A percentile compares a stretch with the other conserved stretches of the same genome.
These are phyloP conservation scores for Ceramica pisi DNA, from an alignment of 2,888 invertebrate species.

Conservation along the genomic window DNA sequence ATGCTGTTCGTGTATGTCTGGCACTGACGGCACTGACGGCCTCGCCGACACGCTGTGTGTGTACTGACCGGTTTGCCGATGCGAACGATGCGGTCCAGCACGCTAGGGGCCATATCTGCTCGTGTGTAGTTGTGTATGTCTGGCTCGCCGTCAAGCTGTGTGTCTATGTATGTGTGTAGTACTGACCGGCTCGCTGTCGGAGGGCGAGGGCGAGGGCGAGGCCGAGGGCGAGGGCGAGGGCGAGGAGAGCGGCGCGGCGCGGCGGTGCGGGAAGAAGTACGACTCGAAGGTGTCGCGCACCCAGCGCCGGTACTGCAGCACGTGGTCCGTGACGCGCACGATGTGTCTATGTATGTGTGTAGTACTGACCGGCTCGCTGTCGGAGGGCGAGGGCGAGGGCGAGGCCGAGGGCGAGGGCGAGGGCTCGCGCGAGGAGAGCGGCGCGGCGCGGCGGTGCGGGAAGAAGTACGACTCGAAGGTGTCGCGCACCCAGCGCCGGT, in stretches of 20 bases:
- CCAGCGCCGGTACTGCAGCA: constrained; percentile 92
- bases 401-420: constrained; percentile 43
- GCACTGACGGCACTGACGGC: too few relatives aligned
- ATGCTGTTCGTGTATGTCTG: neutral
- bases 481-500: constrained; percentile 88
- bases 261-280: constrained; percentile 83
- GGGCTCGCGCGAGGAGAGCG: constrained; percentile 47
- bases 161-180: neutral
- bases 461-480: constrained; percentile 87
- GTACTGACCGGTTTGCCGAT: too few relatives aligned
- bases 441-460: constrained; percentile 73
- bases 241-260: constrained; percentile 55
- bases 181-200: constrained; percentile 51
- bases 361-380: constrained; percentile 43
- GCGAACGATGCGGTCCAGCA: neutral
- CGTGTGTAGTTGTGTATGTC: constrained; percentile 49
- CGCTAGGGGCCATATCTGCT: neutral
- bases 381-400: constrained; percentile 50
- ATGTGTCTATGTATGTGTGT: too few relatives aligned
- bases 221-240: constrained; percentile 49
- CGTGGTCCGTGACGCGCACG: constrained; percentile 94
- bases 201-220: constrained; percentile 32
- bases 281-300: constrained; percentile 87
- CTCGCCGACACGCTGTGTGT: too few relatives aligned
- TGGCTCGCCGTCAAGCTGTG: constrained; percentile 64